Conservation (phyloP, 1,140 invertebrate species). For the Solenopsis invicta region DNA sequence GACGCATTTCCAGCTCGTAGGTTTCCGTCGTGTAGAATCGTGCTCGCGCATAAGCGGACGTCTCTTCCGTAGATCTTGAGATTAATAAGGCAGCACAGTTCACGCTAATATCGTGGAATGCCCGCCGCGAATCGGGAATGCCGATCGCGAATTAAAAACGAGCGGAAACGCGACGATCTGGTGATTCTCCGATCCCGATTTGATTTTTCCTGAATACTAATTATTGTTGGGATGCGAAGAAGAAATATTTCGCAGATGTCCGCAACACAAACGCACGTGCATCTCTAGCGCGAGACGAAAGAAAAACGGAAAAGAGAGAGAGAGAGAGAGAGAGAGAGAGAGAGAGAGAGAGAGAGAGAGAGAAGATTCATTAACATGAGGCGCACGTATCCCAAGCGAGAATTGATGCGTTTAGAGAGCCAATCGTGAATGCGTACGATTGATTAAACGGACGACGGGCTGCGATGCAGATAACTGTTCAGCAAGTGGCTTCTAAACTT, state of each 20-base stretch:
- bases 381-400: conserved; percentile 52
- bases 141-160: background rate
- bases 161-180: conserved; percentile 40
- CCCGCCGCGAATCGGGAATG: conserved; percentile 47
- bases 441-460: conserved; percentile 41
- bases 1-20: conserved; percentile 26
- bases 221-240: conserved; percentile 39
- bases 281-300: background rate
- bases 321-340: background rate
- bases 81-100: conserved; percentile 59
- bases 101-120: conserved; percentile 58
- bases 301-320: background rate
- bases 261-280: background rate
- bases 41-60: background rate
- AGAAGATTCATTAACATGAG: conserved; percentile 65
- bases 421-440: conserved; percentile 53
- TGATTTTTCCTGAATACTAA: conserved; percentile 55
- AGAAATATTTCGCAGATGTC: conserved; percentile 19
- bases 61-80: conserved; percentile 49
- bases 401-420: conserved; percentile 63
- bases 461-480: conserved; percentile 20
- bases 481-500: conserved; percentile 27
- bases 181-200: conserved; percentile 29
- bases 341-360: background rate
- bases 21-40: conserved; percentile 45